Evolutionary conservation across 2,888 invertebrate species (phyloP).

Genomic region (Drosophila stalkeri): DNA sequence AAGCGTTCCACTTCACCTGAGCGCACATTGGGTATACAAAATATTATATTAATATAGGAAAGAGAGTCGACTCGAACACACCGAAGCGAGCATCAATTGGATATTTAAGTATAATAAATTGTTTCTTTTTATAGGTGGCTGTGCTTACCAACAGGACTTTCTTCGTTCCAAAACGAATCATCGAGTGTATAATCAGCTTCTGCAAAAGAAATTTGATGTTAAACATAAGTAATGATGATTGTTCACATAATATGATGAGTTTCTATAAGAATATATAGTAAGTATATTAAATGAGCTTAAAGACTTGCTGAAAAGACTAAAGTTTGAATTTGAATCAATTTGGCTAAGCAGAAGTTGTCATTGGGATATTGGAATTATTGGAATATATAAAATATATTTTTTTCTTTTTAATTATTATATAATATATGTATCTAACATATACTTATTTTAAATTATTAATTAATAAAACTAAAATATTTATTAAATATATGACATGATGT

Average conservation of each 20-base stretch:
- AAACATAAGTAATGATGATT: not conserved
- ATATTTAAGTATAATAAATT: not conserved
- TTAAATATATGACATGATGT: not conserved
- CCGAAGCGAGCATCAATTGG: not conserved
- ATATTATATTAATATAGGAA: not conserved
- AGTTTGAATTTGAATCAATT: too few species aligned
- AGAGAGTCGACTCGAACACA: not conserved
- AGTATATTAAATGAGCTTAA: too few species aligned
- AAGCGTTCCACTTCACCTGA: constrained; percentile 96
- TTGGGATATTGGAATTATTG: too few species aligned
- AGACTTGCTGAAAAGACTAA: too few species aligned
- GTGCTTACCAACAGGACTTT: constrained; percentile 94
- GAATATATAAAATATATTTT: too few species aligned
- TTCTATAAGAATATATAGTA: not conserved
- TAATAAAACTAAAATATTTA: not conserved
- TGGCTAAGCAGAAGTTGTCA: too few species aligned
- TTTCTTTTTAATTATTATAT: too few species aligned
- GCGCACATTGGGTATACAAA: constrained; percentile 54
- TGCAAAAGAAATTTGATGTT: constrained; percentile 86
- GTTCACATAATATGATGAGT: not conserved
- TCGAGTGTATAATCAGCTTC: constrained; percentile 96
- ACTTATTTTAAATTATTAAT: too few species aligned
- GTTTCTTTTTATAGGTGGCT: not conserved
- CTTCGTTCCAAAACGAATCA: constrained; percentile 97
- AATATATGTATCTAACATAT: too few species aligned